A percentile compares a stretch with the other conserved stretches of the same genome.
These are phyloP conservation scores for Chaetodon trifascialis DNA, from an alignment of 2,113 vertebrate species.

Conservation along the genomic window DNA sequence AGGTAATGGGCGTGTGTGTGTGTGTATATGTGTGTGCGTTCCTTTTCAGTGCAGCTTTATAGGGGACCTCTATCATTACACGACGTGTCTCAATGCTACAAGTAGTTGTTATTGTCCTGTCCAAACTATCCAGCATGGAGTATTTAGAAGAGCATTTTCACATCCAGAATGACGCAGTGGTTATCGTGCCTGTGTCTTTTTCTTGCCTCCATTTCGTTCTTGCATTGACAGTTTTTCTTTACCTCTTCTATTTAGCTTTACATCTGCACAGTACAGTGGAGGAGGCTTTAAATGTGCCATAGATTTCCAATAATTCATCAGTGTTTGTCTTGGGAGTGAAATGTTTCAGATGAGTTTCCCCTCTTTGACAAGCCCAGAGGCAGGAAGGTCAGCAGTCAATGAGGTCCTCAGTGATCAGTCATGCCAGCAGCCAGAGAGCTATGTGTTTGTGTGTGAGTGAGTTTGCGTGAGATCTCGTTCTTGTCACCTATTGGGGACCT, in stretches of 20 bases:
- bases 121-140: background rate
- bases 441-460: background rate
- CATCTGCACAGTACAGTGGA: background rate
- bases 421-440: conserved; percentile 23
- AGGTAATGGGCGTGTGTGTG: conserved; percentile 17
- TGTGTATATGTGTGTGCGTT: conserved; percentile 1
- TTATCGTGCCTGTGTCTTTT: too few species aligned
- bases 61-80: background rate
- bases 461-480: background rate
- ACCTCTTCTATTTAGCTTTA: background rate
- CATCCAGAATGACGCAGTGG: too few species aligned
- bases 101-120: background rate
- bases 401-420: conserved; percentile 29
- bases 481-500: too few species aligned
- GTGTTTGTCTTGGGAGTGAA: conserved; percentile 2
- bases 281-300: background rate
- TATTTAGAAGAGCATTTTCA: background rate
- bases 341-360: conserved; percentile 7
- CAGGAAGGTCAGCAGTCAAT: conserved; percentile 36
- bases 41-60: conserved; percentile 3
- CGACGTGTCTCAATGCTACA: background rate
- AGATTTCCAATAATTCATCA: conserved; percentile 35
- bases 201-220: too few species aligned
- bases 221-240: background rate
- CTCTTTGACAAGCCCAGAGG: background rate